Conservation (phyloP, 2,888 invertebrate genomes). For the Coelogynopora nodosa region DNA sequence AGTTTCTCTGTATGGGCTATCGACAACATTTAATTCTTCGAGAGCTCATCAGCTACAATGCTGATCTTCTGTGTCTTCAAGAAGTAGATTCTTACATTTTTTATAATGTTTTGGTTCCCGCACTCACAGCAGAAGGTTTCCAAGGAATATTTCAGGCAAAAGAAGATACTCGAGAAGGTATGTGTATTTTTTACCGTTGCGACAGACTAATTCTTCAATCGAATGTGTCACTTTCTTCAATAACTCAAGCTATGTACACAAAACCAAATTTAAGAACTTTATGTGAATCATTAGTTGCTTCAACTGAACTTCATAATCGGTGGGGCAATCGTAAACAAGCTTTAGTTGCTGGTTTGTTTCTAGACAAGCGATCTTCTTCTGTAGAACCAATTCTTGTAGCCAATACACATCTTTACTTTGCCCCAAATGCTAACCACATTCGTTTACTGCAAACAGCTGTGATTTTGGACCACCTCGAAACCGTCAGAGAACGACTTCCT, state of each 20-base stretch:
- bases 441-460: slow-evolving; percentile 78
- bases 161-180: slow-evolving; percentile 71
- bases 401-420: slow-evolving; percentile 89
- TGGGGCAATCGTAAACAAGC: slow-evolving; percentile 34
- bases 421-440: slow-evolving; percentile 83
- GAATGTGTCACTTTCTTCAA: neutral
- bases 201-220: slow-evolving; percentile 66
- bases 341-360: slow-evolving; percentile 4
- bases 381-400: slow-evolving; percentile 63
- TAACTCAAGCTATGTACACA: slow-evolving; percentile 49
- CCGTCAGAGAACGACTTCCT: slow-evolving; percentile 70
- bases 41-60: slow-evolving; percentile 72
- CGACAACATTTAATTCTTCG: slow-evolving; percentile 29
- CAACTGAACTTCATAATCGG: neutral
- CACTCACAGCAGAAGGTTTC: slow-evolving; percentile 30
- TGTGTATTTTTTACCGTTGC: slow-evolving; percentile 71
- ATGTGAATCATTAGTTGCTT: slow-evolving; percentile 47
- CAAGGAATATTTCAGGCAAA: slow-evolving; percentile 45
- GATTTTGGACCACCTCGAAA: slow-evolving; percentile 74
- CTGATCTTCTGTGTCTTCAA: slow-evolving; percentile 83
- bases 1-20: slow-evolving; percentile 31
- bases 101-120: slow-evolving; percentile 67
- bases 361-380: slow-evolving; percentile 47
- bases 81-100: slow-evolving; percentile 82
- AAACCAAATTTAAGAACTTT: slow-evolving; percentile 49